Evolutionary conservation across 2,888 invertebrate genomes (phyloP), one percentile per base, ranked within the genome.

Genomic region (Coleophora deauratella): DNA sequence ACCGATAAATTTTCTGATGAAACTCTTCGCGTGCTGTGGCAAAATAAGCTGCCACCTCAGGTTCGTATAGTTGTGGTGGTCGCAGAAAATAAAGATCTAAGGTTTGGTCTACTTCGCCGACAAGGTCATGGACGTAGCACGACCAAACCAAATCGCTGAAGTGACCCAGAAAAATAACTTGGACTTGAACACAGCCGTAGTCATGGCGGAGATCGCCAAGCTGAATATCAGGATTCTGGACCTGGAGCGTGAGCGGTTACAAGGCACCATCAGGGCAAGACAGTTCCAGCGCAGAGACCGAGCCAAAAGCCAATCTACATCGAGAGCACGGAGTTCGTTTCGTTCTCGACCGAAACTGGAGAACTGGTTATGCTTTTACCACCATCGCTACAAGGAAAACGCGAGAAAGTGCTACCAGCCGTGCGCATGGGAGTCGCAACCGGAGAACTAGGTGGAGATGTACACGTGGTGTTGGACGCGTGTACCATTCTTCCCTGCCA

Each of bases 401-500:
- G 38, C 38, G 8, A 10, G 12, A 7, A 38, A 15, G 28, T 38
- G 38, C 11, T 14, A 32, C 6, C 31, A 44, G 28, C 45, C 49
- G 37, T 49, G 49, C 13, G 21, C 42, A 10, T 49, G 41, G 43
- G 46, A 43, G 9, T 7, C 2, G 21, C 21, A 15, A 13, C 35
- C 32, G 45, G 46, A 42, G 47, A 49, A 45, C 48, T 47, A 42
- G 37, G 9, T n/a, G 21, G 3, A 6, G 13, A 13, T 38, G 44
- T 40, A 41, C 46, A 44, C 34, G 33, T 44, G 32, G 11, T 31
- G 49, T 44, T 43, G 50, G 45, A 44, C 9, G 38, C 42, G 34
- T 42, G 46, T 32, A 27, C 41, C 40, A 33, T 42, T 13, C 14
- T 36, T 8, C 35, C 44, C 3, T 38, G 27, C 21, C 38, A 44